Evolutionary conservation across 1,140 invertebrate species (phyloP), one percentile per base, ranked within the genome.

Genomic region (Mylabris phalerata): DNA sequence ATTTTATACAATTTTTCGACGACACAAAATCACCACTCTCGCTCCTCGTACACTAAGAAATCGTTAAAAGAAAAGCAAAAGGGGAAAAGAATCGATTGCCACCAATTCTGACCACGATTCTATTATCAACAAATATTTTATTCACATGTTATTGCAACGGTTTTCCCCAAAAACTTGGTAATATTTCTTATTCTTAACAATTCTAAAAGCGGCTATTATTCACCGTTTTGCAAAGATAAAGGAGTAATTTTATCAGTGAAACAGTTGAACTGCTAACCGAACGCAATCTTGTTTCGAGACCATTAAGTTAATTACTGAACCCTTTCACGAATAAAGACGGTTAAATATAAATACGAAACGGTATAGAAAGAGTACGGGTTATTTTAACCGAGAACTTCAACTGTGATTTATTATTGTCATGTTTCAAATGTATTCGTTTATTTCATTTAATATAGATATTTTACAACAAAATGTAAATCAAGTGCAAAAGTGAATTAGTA

Each of bases 271-370:
- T 71, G 67, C 62, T 71, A 71, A 69, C 69, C 67, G 59, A 72
- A 71, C 67, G 68, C 72, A 73, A 73, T 73, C 72, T 73, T 73
- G 71, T 73, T 73, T 71, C 71, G 67, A 66, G 69, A 69, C 72
- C 72, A 73, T 73, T 73, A 73, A 73, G 62, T 72, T 73, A 73
- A 73, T 73, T 73, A 72, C 62, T 58, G 62, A 70, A 72, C 67
- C 72, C 72, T 71, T 73, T 71, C 63, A 58, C 41, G 25, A 54
- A 61, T 51, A 59, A 57, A 55, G 61, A 66, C 32, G 46, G 56
- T 55, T 43, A 19, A 45, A 46, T 13, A 54, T 6, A 10, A 4
- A 9, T 3, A 13, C 38, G 45, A 13, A 5, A 32, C n/a, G 41
- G 25, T n/a, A 4, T 45, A 4, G 27, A 54, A 26, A 46, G 46